Evolutionary conservation across 2,888 invertebrate species (phyloP).

Genomic region (Hypsopygia costalis): DNA sequence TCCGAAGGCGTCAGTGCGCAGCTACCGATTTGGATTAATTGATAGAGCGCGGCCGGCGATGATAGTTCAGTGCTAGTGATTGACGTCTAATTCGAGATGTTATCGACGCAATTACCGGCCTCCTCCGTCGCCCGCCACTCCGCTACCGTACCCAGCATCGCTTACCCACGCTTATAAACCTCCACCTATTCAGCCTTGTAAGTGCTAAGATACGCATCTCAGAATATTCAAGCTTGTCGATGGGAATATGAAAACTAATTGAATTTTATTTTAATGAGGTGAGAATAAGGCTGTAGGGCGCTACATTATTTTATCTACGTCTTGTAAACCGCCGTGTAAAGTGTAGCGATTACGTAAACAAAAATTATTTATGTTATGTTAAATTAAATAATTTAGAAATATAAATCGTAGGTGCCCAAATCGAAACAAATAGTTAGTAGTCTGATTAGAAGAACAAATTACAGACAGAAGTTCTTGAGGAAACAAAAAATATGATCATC

Average conservation of each 20-base stretch:
- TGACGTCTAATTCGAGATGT: slow-evolving; percentile 75
- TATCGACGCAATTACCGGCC: slow-evolving; percentile 68
- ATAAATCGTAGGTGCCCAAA: too few species aligned
- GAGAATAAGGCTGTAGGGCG: slow-evolving; percentile 1
- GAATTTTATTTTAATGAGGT: slow-evolving; percentile 3
- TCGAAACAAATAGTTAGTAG: too few species aligned
- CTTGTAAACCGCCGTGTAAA: too few species aligned
- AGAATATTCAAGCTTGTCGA: background rate
- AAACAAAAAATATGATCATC: too few species aligned
- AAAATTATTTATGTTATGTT: too few species aligned
- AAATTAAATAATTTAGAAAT: too few species aligned
- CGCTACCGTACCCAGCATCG: slow-evolving; percentile 7
- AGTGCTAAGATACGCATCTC: slow-evolving; percentile 10
- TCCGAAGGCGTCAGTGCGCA: slow-evolving; percentile 48
- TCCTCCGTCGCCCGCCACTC: slow-evolving; percentile 19
- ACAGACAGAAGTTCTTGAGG: too few species aligned
- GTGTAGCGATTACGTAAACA: too few species aligned
- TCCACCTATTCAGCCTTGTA: slow-evolving; percentile 7
- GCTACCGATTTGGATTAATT: slow-evolving; percentile 77
- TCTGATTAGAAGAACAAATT: too few species aligned
- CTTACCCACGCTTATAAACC: slow-evolving; percentile 9
- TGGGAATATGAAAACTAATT: slow-evolving; percentile 8
- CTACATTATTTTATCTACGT: background rate
- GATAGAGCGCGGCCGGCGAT: slow-evolving; percentile 61
- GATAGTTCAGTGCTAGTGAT: slow-evolving; percentile 66